Conservation (phyloP, 2,113 vertebrate genomes). For the Paramormyrops kingsleyae region DNA sequence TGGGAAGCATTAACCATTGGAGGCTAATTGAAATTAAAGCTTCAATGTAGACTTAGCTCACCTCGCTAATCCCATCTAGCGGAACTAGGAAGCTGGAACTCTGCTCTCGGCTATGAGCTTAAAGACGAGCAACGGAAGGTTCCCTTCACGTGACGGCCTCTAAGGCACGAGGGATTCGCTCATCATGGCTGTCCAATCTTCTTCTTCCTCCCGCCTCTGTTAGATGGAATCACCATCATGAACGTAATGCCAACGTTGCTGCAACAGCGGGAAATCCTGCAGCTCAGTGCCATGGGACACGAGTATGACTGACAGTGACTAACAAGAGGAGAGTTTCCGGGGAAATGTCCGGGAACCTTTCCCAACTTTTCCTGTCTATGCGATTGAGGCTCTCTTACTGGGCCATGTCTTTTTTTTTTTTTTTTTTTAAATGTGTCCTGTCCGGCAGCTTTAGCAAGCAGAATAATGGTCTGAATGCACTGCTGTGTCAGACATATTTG, state of each 20-base stretch:
- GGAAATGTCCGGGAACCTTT: background rate
- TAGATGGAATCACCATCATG: background rate
- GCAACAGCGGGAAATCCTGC: background rate
- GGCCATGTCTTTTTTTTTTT: too few relatives aligned
- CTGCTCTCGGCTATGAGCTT: background rate
- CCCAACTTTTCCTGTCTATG: background rate
- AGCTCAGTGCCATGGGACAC: background rate
- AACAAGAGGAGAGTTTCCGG: background rate
- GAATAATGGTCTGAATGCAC: too few relatives aligned
- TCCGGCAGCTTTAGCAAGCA: too few relatives aligned
- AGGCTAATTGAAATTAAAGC: background rate
- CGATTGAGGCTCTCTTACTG: background rate
- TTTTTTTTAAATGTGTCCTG: too few relatives aligned
- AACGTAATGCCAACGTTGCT: background rate
- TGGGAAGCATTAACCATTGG: background rate
- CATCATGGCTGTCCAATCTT: background rate
- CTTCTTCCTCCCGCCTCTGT: background rate
- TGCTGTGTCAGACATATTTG: too few relatives aligned
- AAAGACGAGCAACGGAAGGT: background rate
- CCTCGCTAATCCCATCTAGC: background rate
- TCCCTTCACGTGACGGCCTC: background rate
- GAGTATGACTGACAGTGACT: background rate
- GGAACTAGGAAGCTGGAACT: background rate
- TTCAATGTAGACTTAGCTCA: background rate
- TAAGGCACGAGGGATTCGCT: background rate